Evolutionary conservation across 1,140 invertebrate species (phyloP).

Genomic region (Drosophila ironensis): DNA sequence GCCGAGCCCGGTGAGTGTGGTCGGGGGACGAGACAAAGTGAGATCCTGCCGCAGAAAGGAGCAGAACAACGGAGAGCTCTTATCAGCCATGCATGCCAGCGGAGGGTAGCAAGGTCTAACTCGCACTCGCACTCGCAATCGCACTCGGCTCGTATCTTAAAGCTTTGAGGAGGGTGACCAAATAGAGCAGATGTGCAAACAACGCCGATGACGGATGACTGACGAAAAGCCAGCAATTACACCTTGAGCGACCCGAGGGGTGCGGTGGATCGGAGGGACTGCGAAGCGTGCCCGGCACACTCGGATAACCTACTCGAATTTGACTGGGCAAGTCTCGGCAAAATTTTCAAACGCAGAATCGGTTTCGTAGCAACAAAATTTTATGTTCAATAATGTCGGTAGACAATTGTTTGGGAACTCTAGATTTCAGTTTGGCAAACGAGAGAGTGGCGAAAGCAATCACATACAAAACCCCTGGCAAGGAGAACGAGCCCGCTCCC

Average conservation of each 20-base stretch:
- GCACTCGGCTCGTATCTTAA: conserved; percentile 65
- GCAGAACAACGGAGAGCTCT: conserved; percentile 36
- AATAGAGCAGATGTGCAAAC: conserved; percentile 72
- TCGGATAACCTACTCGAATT: neutral
- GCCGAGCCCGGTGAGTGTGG: conserved; percentile 49
- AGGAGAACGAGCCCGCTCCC: conserved; percentile 38
- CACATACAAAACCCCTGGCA: conserved; percentile 48
- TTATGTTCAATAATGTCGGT: conserved; percentile 51
- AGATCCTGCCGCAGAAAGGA: conserved; percentile 44
- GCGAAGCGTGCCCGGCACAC: conserved; percentile 47
- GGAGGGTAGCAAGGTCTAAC: conserved; percentile 63
- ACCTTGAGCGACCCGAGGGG: conserved; percentile 13
- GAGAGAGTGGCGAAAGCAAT: conserved; percentile 44
- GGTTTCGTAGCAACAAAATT: conserved; percentile 37
- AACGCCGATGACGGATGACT: conserved; percentile 21
- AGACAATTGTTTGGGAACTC: conserved; percentile 55
- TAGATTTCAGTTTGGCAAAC: conserved; percentile 45
- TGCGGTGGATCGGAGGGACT: neutral
- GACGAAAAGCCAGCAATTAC: conserved; percentile 36
- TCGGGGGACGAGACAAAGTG: conserved; percentile 58
- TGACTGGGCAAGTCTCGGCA: neutral
- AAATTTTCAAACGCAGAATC: conserved; percentile 1
- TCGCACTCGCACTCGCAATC: too few relatives aligned
- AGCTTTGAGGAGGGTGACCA: conserved; percentile 51
- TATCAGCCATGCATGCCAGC: conserved; percentile 58